These are phyloP conservation scores for Microtus montanus DNA, from an alignment of 2,113 vertebrate genomes.

Conservation along the genomic window DNA sequence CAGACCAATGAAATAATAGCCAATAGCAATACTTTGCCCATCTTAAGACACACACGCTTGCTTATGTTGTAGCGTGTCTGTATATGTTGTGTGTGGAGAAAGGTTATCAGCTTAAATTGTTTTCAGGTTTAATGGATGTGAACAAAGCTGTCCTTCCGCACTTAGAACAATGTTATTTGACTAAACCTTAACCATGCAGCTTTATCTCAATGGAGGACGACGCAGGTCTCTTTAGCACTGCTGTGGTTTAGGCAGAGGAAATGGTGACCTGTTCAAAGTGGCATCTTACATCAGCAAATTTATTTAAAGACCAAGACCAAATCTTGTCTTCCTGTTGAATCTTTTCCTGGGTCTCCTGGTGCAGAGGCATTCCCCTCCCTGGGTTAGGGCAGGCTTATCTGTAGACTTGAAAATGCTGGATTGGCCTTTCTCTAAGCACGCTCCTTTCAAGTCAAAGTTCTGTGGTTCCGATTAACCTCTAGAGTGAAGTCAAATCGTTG, in stretches of 20 bases:
- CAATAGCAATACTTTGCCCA: background rate
- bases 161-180: background rate
- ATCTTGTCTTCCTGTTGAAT: background rate
- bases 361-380: background rate
- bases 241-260: background rate
- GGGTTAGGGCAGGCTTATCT: background rate
- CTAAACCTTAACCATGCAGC: background rate
- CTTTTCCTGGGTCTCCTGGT: background rate
- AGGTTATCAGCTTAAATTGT: background rate
- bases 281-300: background rate
- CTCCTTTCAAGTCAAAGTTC: slow-evolving; percentile 26
- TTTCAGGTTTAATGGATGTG: background rate
- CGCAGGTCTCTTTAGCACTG: background rate
- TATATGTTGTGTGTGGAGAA: background rate
- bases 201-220: background rate
- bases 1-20: background rate
- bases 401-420: background rate
- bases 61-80: background rate
- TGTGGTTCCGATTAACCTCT: slow-evolving; percentile 28
- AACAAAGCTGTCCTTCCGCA: background rate
- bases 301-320: background rate
- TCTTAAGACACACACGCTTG: background rate
- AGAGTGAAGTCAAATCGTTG: background rate
- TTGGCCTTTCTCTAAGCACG: slow-evolving; percentile 18
- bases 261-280: slow-evolving; percentile 20